phyloP scores from a whole-genome alignment of 2,797 vertebrate genomes.

The Pseudomugil gertrudae region DNA sequence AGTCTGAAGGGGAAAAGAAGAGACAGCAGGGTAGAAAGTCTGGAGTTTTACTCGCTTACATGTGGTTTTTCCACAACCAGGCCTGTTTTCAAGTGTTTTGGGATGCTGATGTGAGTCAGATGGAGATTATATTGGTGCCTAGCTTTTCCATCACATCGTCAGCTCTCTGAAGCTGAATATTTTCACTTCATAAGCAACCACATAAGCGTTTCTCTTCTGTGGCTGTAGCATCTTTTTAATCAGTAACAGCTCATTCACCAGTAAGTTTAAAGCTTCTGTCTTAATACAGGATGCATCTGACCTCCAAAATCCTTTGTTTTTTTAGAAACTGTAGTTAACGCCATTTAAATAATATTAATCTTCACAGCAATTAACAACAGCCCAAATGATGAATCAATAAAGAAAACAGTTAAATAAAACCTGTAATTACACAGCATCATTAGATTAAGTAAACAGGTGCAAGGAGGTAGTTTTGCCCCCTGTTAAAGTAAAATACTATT shows the following conservation, averaged over 20 bases:
- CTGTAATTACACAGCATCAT: constrained; percentile 5
- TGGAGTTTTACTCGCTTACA: background rate
- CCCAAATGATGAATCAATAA: constrained; percentile 3
- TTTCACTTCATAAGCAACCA: background rate
- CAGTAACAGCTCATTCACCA: background rate
- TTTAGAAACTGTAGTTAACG: constrained; percentile 12
- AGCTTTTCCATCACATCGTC: background rate
- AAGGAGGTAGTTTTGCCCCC: constrained; percentile 27
- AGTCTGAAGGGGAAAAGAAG: too few relatives aligned
- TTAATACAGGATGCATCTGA: background rate
- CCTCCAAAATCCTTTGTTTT: background rate
- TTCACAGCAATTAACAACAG: background rate
- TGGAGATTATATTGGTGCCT: constrained; percentile 5
- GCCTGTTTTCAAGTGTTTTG: background rate
- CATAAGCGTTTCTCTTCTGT: background rate
- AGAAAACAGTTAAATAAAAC: constrained; percentile 3
- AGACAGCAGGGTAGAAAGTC: too few relatives aligned
- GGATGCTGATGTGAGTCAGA: constrained; percentile 14
- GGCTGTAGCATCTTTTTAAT: background rate
- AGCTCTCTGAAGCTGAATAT: background rate
- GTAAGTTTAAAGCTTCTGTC: background rate
- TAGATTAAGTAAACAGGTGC: constrained; percentile 32
- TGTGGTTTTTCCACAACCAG: background rate
- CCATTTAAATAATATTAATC: background rate
- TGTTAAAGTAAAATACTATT: constrained; percentile 29